Evolutionary conservation across 2,113 vertebrate genomes (phyloP), one percentile per base, ranked within the genome.

Genomic region (Falco punctatus): DNA sequence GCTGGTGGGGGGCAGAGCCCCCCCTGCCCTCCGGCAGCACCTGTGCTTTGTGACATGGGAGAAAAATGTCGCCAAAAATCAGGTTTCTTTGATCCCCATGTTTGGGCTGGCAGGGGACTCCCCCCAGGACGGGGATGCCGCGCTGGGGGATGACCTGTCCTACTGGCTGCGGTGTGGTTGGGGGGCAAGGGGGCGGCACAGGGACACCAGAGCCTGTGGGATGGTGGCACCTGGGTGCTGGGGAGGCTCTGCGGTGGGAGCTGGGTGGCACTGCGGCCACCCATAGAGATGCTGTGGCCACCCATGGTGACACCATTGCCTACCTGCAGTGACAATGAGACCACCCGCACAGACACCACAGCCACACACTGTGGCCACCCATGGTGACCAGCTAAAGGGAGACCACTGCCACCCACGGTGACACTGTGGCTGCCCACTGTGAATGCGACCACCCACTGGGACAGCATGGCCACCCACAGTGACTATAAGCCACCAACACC

Each of bases 41-140:
- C 24, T 3, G 3, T 28, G 9, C 64, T 30, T 44, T 17, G 38
- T 59, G 54, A 69, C 65, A 28, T 0, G 0, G 42, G 38, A 15
- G 54, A 70, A 26, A 32, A 42, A 5, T 40, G 35, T 4, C 8
- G 30, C 32, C 22, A 6, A 2, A 21, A 55, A 33, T 3, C 15
- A 21, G 38, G 38, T 15, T 19, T 32, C 38, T 86, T 65, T 42
- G 46, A 38, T 64, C 38, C 22, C 49, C 0, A 0, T 28, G 48
- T 20, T 35, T 6, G 6, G 54, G 48, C 7, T 82, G 59, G 27
- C 54, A 57, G 59, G 54, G 70, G 33, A 58, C 58, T 35, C 26
- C 23, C 1, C 0, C 21, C 44, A n/a, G 32, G 30, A 27, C 1
- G 6, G 40, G 44, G 27, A 30, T 1, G 1, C 3, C 7, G 81